Base-by-base conservation (phyloP, 2,888 invertebrate genomes). In the Scaptomyza caliginosa region DNA sequence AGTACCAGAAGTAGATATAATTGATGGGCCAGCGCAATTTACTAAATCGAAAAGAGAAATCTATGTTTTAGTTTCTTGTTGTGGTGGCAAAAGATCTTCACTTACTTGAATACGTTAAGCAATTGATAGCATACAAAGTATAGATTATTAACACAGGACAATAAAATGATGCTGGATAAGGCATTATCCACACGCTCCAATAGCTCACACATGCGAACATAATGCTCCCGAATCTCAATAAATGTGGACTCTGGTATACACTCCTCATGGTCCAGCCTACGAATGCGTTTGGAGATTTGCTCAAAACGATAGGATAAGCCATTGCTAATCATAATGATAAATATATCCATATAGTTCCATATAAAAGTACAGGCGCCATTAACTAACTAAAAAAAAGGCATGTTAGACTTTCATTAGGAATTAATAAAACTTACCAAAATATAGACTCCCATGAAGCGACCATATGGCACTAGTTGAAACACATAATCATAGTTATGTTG, bases 91-190 rank as follows among this genome's bases (percentile, higher is more conserved):
- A 19, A 17, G n/a, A 19, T 4, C 34, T 3, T 0, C 5, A 83
- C 88, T 88, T 59, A 91, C 91, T 90, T 90, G 69, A 91, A 91
- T 45, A 90, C 82, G 82, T 94, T 93, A 68, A 95, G 94, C 26
- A 96, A 91, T 82, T 96, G 95, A 55, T 94, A 92, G 81, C 95
- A 95, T 65, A 96, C 94, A 87, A 95, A 96, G 88, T 94, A 95
- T 39, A 95, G 92, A 89, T 96, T 95, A 74, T 94, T 95, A 17
- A 93, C 91, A 76, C 94, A 95, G 0, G 95, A 95, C 7, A 96
- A 89, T 0, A 95, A 89, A n/a, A 95, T 93, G 28, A 96, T 92
- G 24, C 93, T 92, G n/a, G 95, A 94, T 17, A 96, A 91, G 43
- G 93, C 92, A 8, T 91, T 90, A 78, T 95, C 95, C 2, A 95